Evolutionary conservation across 2,888 invertebrate species (phyloP).

Genomic region (Xanthia togata): DNA sequence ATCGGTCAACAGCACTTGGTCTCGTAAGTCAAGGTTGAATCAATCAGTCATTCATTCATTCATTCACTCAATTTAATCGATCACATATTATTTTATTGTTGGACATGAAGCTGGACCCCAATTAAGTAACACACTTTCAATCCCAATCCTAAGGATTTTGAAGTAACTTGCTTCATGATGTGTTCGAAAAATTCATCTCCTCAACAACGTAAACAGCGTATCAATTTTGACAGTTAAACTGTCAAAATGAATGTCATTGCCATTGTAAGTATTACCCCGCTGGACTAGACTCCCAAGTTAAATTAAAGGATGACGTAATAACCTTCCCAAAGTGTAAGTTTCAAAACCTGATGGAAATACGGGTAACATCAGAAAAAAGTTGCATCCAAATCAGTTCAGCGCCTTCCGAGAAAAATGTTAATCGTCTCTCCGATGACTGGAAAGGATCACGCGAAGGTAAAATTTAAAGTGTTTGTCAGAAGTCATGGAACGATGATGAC

Average conservation of each 20-base stretch:
- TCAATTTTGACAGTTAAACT: not conserved
- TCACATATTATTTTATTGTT: constrained; percentile 1
- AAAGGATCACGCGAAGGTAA: not conserved
- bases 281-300: not conserved
- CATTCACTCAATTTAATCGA: not conserved
- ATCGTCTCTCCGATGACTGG: not conserved
- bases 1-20: constrained; percentile 15
- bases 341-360: constrained; percentile 19
- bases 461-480: constrained; percentile 11
- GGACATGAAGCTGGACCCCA: not conserved
- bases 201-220: too few species aligned
- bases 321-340: not conserved
- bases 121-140: not conserved
- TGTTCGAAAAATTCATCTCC: too few species aligned
- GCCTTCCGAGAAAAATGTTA: constrained; percentile 27
- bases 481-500: too few species aligned
- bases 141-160: not conserved
- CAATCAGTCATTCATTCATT: constrained; percentile 18
- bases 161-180: not conserved
- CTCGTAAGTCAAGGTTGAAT: constrained; percentile 35
- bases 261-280: too few species aligned
- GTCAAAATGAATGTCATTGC: not conserved
- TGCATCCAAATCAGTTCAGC: not conserved
- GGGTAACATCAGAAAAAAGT: constrained; percentile 12
- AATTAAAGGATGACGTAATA: constrained; percentile 1